These are phyloP conservation scores for Microctonus aethiopoides DNA, from an alignment of 2,888 invertebrate genomes.

Conservation along the genomic window DNA sequence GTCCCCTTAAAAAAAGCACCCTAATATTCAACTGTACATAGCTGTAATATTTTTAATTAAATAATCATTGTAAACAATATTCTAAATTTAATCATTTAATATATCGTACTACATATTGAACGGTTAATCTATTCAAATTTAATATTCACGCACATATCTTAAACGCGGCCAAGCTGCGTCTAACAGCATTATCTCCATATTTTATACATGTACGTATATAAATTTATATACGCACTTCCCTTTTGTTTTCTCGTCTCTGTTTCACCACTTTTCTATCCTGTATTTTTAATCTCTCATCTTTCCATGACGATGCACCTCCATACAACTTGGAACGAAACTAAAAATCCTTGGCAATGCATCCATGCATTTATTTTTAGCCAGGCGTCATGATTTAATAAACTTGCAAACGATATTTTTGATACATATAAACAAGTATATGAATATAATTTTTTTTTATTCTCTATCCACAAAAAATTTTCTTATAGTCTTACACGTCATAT, in stretches of 20 bases:
- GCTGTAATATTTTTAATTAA: neutral
- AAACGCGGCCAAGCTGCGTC: conserved; percentile 6
- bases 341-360: conserved; percentile 49
- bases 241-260: conserved; percentile 33
- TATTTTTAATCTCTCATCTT: conserved; percentile 1
- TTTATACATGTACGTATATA: conserved; percentile 16
- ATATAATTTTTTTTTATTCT: conserved; percentile 9
- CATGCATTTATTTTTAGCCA: conserved; percentile 39
- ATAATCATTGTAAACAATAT: neutral
- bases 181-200: conserved; percentile 35
- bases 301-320: conserved; percentile 18
- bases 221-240: conserved; percentile 14
- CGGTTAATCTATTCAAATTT: too few species aligned
- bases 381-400: conserved; percentile 53
- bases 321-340: conserved; percentile 42
- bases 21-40: too few species aligned
- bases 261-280: neutral
- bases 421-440: neutral
- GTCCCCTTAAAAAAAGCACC: too few species aligned
- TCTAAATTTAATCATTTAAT: conserved; percentile 47
- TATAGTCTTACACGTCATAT: neutral
- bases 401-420: conserved; percentile 20
- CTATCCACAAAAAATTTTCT: conserved; percentile 17
- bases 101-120: conserved; percentile 29
- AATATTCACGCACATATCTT: conserved; percentile 11